These are phyloP conservation scores for Holcopasites calliopsidis DNA, from an alignment of 1,140 invertebrate species.

Conservation along the genomic window DNA sequence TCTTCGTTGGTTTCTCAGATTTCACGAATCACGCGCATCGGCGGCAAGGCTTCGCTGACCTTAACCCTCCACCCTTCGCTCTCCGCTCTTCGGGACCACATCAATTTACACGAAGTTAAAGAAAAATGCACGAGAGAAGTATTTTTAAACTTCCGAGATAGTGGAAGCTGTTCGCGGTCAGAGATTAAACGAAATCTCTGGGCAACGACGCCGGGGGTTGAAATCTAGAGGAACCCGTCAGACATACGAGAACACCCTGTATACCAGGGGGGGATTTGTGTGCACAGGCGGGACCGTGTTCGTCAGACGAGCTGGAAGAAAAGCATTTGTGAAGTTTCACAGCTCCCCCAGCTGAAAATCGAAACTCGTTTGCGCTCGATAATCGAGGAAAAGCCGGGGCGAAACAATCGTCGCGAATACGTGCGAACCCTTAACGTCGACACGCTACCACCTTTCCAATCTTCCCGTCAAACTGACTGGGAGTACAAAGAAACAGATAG, in stretches of 20 bases:
- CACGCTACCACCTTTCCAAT: conserved; percentile 22
- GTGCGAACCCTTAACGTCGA: neutral
- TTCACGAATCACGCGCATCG: neutral
- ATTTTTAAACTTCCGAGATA: too few relatives aligned
- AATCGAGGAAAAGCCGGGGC: conserved; percentile 41
- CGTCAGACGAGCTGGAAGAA: conserved; percentile 18
- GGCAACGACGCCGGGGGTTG: neutral
- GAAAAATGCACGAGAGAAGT: neutral
- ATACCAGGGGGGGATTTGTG: neutral
- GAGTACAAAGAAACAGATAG: too few relatives aligned
- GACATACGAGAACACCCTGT: conserved; percentile 4
- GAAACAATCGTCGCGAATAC: conserved; percentile 17
- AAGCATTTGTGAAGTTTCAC: conserved; percentile 54
- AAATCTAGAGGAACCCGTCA: conserved; percentile 1
- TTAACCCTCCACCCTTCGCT: neutral
- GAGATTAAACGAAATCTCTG: conserved; percentile 6
- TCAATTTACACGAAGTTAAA: neutral
- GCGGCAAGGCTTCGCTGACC: neutral
- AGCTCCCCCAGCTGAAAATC: conserved; percentile 54
- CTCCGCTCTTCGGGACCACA: too few relatives aligned
- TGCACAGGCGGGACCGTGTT: neutral
- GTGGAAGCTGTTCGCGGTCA: neutral
- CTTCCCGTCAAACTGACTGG: conserved; percentile 19
- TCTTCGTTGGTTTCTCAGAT: neutral
- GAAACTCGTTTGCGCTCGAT: conserved; percentile 64